Evolutionary conservation across 1,140 invertebrate species (phyloP), one percentile per base, ranked within the genome.

Genomic region (Orussus abietinus): DNA sequence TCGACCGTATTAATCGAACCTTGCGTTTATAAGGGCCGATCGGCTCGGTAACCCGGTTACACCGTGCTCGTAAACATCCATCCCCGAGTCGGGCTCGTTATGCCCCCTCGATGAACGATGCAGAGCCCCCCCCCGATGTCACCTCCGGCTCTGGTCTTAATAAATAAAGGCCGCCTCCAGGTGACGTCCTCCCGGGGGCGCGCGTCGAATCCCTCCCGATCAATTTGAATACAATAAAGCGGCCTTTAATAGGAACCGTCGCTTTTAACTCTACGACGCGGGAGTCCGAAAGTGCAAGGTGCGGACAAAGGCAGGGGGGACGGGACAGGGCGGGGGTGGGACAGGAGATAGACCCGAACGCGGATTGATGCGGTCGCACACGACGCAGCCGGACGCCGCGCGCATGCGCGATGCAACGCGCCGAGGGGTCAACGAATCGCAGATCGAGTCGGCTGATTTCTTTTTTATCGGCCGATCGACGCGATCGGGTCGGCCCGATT

Each of bases 341-440:
- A 39, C 19, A 22, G 31, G 12, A 28, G 32, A 47, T 33, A 52
- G 56, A 66, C 59, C 64, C 55, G 56, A 59, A 61, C 56, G 52
- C 63, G 47, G 67, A 66, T 69, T 68, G 68, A 72, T 72, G 66
- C 58, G 66, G 54, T 71, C 68, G 48, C 68, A 72, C 66, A 71
- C 69, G 69, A 71, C 58, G 68, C 63, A 59, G 59, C 55, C 39
- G 61, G 34, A 59, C 65, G 56, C 54, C 48, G 42, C 49, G 57
- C 53, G 66, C 55, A 70, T 70, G 61, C 63, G 40, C 53, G 55
- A 64, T 64, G 29, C 15, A 29, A 17, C 39, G 44, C 40, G 25
- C 33, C 47, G 18, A 33, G 41, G 52, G 55, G 56, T 56, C 54
- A 59, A 58, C 37, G 58, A 58, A 56, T 62, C 49, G 47, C 49